phyloP scores from a whole-genome alignment of 1,140 invertebrate species.

The Cryptotermes secundus region DNA sequence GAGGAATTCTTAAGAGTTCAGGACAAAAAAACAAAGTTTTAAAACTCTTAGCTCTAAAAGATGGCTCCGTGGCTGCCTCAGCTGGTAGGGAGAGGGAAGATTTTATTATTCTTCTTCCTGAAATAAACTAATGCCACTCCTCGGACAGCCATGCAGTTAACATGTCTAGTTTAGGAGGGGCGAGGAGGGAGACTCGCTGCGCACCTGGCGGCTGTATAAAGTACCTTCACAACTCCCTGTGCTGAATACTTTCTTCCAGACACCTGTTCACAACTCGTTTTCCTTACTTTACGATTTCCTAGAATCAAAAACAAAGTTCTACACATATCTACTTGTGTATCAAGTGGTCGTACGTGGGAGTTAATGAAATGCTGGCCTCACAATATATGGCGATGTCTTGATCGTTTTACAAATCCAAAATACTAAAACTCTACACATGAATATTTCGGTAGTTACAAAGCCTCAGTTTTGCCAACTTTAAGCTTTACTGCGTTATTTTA shows the following conservation, averaged over 20 bases:
- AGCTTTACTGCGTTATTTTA: no score
- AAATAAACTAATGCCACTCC: not conserved
- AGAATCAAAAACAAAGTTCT: not conserved
- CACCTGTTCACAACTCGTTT: not conserved
- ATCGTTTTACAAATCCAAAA: not conserved
- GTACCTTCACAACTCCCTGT: not conserved
- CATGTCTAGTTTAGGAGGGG: not conserved
- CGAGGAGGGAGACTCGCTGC: not conserved
- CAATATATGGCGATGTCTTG: not conserved
- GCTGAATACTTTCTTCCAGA: not conserved
- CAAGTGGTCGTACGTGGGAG: not conserved
- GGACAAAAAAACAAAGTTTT: not conserved
- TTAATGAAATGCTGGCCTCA: not conserved
- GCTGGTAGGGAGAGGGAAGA: not conserved
- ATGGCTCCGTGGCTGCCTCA: not conserved
- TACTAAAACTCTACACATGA: not conserved
- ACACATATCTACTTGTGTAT: not conserved
- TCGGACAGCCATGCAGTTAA: conserved; percentile 10
- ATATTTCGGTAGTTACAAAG: no score
- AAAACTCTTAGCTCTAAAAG: conserved; percentile 8
- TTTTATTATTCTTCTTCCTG: not conserved
- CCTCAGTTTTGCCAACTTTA: no score
- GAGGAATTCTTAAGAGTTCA: conserved; percentile 13
- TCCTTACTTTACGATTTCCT: not conserved
- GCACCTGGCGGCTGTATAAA: conserved; percentile 13